A percentile compares a stretch with the other conserved stretches of the same genome.
Evolutionary conservation across 2,888 invertebrate species (phyloP).

Genomic region (Netelia inedita): DNA sequence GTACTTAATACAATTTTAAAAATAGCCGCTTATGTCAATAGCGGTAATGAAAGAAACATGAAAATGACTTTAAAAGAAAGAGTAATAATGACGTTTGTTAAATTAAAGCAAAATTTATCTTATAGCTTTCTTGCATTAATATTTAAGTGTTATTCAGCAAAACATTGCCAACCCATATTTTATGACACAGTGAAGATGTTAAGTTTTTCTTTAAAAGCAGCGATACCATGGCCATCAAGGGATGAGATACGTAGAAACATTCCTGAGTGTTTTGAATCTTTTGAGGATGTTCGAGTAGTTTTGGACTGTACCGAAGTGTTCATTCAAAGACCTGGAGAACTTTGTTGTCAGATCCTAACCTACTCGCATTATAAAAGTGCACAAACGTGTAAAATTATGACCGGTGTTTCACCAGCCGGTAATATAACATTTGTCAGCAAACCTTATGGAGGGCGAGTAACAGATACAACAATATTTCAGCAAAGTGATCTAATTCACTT

Average conservation of each 20-base stretch:
- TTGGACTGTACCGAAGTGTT: conserved; percentile 71
- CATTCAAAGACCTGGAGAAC: conserved; percentile 62
- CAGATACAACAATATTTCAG: conserved; percentile 69
- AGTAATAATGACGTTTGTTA: background rate
- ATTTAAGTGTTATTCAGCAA: background rate
- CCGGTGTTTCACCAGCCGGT: conserved; percentile 68
- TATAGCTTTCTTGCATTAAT: background rate
- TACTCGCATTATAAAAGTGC: conserved; percentile 69
- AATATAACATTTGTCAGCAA: conserved; percentile 62
- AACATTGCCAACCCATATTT: background rate
- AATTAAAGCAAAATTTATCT: background rate
- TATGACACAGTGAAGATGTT: background rate
- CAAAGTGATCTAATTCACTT: conserved; percentile 40
- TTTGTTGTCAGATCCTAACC: conserved; percentile 61
- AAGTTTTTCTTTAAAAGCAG: background rate
- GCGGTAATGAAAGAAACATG: background rate
- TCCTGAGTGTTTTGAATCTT: conserved; percentile 69
- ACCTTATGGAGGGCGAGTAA: conserved; percentile 68
- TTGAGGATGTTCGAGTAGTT: conserved; percentile 62
- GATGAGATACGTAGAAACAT: conserved; percentile 66
- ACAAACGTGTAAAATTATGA: conserved; percentile 67
- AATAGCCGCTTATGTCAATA: background rate
- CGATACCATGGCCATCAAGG: conserved; percentile 16
- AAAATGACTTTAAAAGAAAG: background rate
- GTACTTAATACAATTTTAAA: background rate